These are phyloP conservation scores for Eulithis testata DNA, from an alignment of 2,888 invertebrate species.

Conservation along the genomic window DNA sequence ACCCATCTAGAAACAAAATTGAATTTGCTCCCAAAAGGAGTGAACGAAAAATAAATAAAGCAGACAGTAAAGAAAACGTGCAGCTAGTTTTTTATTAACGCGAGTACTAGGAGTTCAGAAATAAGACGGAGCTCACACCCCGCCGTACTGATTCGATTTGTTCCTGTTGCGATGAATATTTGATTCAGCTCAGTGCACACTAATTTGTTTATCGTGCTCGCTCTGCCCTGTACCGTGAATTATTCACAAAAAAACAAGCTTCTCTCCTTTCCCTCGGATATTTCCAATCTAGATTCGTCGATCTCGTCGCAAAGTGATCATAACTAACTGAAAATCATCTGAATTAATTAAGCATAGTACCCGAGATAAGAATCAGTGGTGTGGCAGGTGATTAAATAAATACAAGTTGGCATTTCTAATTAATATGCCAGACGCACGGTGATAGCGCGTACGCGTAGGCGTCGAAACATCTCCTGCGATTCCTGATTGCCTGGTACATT, in stretches of 20 bases:
- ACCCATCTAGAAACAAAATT: slow-evolving; percentile 1
- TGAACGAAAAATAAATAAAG: slow-evolving; percentile 26
- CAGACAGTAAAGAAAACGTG: slow-evolving; percentile 49
- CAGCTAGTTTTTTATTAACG: slow-evolving; percentile 65
- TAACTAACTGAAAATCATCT: slow-evolving; percentile 68
- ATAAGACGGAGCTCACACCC: slow-evolving; percentile 71
- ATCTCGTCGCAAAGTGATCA: slow-evolving; percentile 49
- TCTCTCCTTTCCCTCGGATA: slow-evolving; percentile 2
- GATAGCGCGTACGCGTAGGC: slow-evolving; percentile 60
- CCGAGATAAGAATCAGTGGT: slow-evolving; percentile 70
- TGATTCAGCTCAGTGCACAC: slow-evolving; percentile 82
- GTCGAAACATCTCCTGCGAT: slow-evolving; percentile 69
- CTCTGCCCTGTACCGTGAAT: slow-evolving; percentile 68
- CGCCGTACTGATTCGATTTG: slow-evolving; percentile 80
- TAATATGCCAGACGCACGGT: slow-evolving; percentile 80
- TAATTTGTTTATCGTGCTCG: slow-evolving; percentile 81
- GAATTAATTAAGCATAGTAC: slow-evolving; percentile 76
- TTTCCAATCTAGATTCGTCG: slow-evolving; percentile 42
- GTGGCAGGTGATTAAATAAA: slow-evolving; percentile 82
- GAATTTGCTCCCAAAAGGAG: slow-evolving; percentile 16
- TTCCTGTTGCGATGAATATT: slow-evolving; percentile 83
- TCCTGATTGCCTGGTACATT: slow-evolving; percentile 63
- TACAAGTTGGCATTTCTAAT: slow-evolving; percentile 78
- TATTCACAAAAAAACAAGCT: slow-evolving; percentile 52
- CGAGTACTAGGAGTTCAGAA: slow-evolving; percentile 61